Percentiles rank a stretch among this genome's conserved stretches.
phyloP scores from a whole-genome alignment of 2,888 invertebrate species.

The Limenitis camilla region DNA sequence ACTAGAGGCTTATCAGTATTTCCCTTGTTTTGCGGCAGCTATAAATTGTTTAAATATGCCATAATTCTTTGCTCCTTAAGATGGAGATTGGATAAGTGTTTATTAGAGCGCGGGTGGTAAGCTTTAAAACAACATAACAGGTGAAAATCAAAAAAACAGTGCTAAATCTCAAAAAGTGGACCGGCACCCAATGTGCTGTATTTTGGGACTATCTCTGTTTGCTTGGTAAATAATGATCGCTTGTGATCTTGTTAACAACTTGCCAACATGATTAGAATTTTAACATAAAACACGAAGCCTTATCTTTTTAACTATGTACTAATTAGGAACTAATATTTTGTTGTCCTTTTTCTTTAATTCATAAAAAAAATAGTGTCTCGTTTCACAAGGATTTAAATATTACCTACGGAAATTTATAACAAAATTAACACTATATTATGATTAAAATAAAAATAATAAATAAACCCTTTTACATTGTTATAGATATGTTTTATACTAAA shows the following conservation, averaged over 20 bases:
- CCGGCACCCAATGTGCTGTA: slow-evolving; percentile 33
- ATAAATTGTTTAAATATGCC: slow-evolving; percentile 70
- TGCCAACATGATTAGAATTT: slow-evolving; percentile 25
- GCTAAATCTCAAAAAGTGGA: slow-evolving; percentile 52
- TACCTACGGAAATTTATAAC: no score
- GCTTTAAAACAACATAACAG: slow-evolving; percentile 51
- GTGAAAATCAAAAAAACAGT: slow-evolving; percentile 46
- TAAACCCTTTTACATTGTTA: no score
- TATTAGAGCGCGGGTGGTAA: slow-evolving; percentile 68
- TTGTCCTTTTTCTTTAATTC: no score
- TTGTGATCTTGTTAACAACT: slow-evolving; percentile 53
- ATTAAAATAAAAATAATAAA: no score
- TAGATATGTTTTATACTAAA: no score
- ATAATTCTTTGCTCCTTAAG: slow-evolving; percentile 68
- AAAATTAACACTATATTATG: no score
- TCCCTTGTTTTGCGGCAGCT: slow-evolving; percentile 59
- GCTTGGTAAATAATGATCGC: slow-evolving; percentile 58
- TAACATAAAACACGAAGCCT: slow-evolving; percentile 10
- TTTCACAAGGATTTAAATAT: no score
- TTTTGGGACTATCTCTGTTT: slow-evolving; percentile 56
- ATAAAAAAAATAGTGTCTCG: background rate
- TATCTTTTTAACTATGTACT: background rate
- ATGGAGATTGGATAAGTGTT: slow-evolving; percentile 58
- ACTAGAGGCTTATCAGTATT: slow-evolving; percentile 56
- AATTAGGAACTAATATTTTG: background rate